Evolutionary conservation across 2,888 invertebrate species (phyloP), one percentile per base, ranked within the genome.

Genomic region (Rhabditoides inermis): DNA sequence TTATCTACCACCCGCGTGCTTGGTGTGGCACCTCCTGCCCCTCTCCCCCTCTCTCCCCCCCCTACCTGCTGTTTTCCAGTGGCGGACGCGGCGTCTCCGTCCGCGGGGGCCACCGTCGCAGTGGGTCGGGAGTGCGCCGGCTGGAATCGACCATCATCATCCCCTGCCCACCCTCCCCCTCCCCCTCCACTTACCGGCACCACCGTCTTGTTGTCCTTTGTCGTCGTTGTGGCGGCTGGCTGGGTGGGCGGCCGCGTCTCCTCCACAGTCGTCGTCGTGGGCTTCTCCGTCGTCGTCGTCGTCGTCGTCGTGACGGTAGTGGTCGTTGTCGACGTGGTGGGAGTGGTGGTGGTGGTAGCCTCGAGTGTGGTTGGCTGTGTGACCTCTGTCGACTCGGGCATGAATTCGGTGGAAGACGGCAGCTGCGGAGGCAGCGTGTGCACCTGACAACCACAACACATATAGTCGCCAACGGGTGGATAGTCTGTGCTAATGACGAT

Each of bases 271-370:
- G n/a, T 12, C 32, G 46, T 12, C 23, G 18, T 3, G 7, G 32
- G 7, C 35, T 45, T 12, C 23, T 18, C 26, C 6, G 46, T 45
- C 2, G 46, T 28, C 46, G 46, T 45, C 30, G 23, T 35, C n/a
- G 32, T 39, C 22, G 40, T 1, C n/a, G n/a, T 10, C 7, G 40
- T 39, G 40, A 18, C 18, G 18, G 40, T n/a, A 10, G 25, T 12
- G 18, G 49, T 49, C 12, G 42, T 27, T 12, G 51, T 45, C 6
- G 51, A 22, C 15, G 28, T 26, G 20, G 36, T 36, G 37, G 18
- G 7, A 18, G 41, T 40, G 41, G 41, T 15, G 10, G 41, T 15
- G 41, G 35, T 10, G 26, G 23, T 10, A 10, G 26, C 26, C 39
- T 49, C 45, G 30, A 39, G 15, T 12, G 40, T 39, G 40, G 18